Evolutionary conservation across 2,888 invertebrate genomes (phyloP).

Genomic region (Heteromurus nitidus): DNA sequence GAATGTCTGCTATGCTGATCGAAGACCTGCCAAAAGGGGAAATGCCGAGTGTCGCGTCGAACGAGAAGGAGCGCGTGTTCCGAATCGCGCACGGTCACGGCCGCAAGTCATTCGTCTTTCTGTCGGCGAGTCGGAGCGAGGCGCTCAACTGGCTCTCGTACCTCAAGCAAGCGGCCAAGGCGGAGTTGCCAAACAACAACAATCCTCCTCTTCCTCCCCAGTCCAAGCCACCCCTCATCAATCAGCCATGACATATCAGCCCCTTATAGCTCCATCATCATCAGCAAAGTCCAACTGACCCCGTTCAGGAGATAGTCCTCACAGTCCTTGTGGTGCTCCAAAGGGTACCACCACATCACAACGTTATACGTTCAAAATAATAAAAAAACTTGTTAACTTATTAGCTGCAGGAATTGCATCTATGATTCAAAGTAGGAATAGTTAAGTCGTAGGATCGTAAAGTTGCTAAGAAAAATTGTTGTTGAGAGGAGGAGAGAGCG

Average conservation of each 20-base stretch:
- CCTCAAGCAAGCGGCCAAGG: constrained; percentile 70
- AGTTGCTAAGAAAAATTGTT: no score
- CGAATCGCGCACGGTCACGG: constrained; percentile 71
- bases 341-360: no score
- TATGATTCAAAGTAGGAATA: no score
- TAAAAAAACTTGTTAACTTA: no score
- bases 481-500: no score
- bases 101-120: constrained; percentile 70
- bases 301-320: no score
- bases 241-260: neutral
- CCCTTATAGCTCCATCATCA: no score
- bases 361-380: no score
- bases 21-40: constrained; percentile 71
- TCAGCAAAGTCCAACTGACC: no score
- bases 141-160: constrained; percentile 69
- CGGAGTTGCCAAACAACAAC: constrained; percentile 58
- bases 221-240: neutral
- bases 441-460: no score
- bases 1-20: constrained; percentile 77
- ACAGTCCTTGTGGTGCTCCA: no score
- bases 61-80: constrained; percentile 70
- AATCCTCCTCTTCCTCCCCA: neutral
- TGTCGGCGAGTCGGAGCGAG: constrained; percentile 65
- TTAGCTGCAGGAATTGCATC: no score
- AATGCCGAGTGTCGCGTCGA: constrained; percentile 56